These are phyloP conservation scores for Epinotia brunnichana DNA, from an alignment of 2,888 invertebrate species.

Conservation along the genomic window DNA sequence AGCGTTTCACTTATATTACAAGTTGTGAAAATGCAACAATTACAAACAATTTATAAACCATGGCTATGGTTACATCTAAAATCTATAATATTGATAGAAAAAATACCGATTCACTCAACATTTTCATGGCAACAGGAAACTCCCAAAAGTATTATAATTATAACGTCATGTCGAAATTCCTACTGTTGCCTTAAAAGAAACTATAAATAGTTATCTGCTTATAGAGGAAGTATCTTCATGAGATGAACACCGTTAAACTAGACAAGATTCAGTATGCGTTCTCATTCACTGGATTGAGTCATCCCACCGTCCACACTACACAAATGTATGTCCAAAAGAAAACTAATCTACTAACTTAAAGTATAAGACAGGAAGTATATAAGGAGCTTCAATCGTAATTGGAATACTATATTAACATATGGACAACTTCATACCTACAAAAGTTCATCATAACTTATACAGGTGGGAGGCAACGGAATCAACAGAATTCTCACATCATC, in stretches of 20 bases:
- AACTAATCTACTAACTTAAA: conserved; percentile 67
- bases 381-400: conserved; percentile 51
- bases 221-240: conserved; percentile 44
- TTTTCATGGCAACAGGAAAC: conserved; percentile 26
- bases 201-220: conserved; percentile 29
- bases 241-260: conserved; percentile 54
- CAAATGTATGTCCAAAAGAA: conserved; percentile 69
- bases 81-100: conserved; percentile 54
- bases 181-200: not conserved
- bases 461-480: conserved; percentile 5
- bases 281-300: conserved; percentile 54
- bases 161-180: conserved; percentile 10
- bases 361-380: conserved; percentile 58
- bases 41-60: conserved; percentile 53
- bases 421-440: conserved; percentile 1
- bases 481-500: conserved; percentile 8
- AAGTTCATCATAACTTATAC: not conserved
- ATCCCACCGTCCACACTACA: conserved; percentile 58
- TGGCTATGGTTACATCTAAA: conserved; percentile 51
- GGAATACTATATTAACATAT: not conserved
- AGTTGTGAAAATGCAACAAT: conserved; percentile 38
- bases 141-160: conserved; percentile 8
- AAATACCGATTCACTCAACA: conserved; percentile 43
- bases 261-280: conserved; percentile 54
- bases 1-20: conserved; percentile 43